Evolutionary conservation across 2,113 vertebrate species (phyloP).

Genomic region (rat (Rattus norvegicus)): DNA sequence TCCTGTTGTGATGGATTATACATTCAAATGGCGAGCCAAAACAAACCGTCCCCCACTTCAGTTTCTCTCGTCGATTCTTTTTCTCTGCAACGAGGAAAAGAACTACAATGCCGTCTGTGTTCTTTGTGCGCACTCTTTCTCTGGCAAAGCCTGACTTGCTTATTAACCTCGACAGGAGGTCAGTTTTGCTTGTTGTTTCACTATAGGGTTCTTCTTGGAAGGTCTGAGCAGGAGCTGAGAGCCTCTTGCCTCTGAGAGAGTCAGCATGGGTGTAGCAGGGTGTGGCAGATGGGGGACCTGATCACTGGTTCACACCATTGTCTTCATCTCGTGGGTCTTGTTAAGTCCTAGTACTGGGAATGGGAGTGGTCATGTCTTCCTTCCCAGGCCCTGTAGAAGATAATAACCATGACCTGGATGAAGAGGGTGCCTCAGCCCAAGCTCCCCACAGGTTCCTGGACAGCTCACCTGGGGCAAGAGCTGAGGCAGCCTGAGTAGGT

Average conservation of each 20-base stretch:
- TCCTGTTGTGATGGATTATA: not conserved
- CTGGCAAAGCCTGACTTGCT: not conserved
- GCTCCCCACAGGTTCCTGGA: not conserved
- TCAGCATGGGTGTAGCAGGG: not conserved
- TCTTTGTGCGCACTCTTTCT: accelerated
- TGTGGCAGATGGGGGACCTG: not conserved
- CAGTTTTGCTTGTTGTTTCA: not conserved
- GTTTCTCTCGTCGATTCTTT: not conserved
- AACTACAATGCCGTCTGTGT: not conserved
- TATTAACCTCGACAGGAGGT: not conserved
- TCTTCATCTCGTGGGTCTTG: accelerated
- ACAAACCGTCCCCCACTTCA: not conserved
- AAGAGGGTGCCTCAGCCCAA: accelerated
- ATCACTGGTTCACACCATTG: not conserved
- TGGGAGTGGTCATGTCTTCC: not conserved
- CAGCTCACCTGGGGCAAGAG: not conserved
- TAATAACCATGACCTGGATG: accelerated
- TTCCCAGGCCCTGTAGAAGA: not conserved
- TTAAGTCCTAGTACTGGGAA: accelerated
- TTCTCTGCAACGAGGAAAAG: not conserved
- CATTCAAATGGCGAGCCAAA: not conserved
- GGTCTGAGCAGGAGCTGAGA: not conserved
- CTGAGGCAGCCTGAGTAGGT: not conserved
- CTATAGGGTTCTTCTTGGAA: not conserved
- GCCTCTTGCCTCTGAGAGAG: accelerated